Evolutionary conservation across 2,888 invertebrate genomes (phyloP).

Genomic region (Pseudoips prasinana): DNA sequence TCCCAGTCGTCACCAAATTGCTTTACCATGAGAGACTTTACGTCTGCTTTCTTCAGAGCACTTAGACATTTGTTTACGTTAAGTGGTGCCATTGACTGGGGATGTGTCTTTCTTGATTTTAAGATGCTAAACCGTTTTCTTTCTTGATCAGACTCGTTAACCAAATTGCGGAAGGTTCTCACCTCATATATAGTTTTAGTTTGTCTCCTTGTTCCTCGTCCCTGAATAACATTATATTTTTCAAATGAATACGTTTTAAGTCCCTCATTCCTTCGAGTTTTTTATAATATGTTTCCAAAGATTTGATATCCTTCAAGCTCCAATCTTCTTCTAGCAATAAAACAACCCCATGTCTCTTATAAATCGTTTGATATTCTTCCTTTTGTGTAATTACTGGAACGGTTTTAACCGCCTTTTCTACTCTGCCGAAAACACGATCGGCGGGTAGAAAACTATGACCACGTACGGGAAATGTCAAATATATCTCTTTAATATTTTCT

Average conservation of each 20-base stretch:
- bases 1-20: constrained; percentile 17
- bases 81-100: constrained; percentile 11
- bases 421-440: constrained; percentile 13
- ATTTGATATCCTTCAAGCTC: constrained; percentile 8
- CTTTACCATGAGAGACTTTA: constrained; percentile 15
- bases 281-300: constrained; percentile 9
- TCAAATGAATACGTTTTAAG: constrained; percentile 11
- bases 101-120: constrained; percentile 15
- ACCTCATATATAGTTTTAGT: constrained; percentile 12
- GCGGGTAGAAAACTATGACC: constrained; percentile 18
- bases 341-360: constrained; percentile 7
- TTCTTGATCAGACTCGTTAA: constrained; percentile 13
- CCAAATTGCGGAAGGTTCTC: constrained; percentile 11
- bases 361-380: constrained; percentile 8
- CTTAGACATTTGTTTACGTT: constrained; percentile 14
- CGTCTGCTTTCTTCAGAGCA: constrained; percentile 18
- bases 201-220: constrained; percentile 12
- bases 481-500: constrained; percentile 7
- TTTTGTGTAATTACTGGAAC: constrained; percentile 4
- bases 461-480: constrained; percentile 12
- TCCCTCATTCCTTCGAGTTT: constrained; percentile 11
- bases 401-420: constrained; percentile 10
- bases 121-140: constrained; percentile 11
- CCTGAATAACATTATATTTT: constrained; percentile 10
- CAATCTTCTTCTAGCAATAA: constrained; percentile 7